These are phyloP conservation scores for Alosa alosa DNA, from an alignment of 2,113 vertebrate genomes.

Conservation along the genomic window DNA sequence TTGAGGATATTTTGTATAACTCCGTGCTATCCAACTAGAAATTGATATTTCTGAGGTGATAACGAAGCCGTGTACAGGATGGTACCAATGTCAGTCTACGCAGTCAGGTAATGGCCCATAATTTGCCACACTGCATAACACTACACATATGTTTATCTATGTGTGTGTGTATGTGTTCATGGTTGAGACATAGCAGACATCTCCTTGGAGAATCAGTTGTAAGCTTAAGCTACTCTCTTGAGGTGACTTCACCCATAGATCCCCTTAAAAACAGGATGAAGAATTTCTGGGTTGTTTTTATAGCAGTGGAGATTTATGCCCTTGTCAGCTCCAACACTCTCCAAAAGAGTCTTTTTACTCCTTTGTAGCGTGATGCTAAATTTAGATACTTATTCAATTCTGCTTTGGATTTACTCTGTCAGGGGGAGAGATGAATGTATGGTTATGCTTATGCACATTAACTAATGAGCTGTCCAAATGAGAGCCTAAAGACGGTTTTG, in stretches of 20 bases:
- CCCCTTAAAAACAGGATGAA: background rate
- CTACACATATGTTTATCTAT: background rate
- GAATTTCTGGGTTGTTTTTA: background rate
- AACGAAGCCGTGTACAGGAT: background rate
- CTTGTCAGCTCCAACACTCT: background rate
- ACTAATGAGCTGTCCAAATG: background rate
- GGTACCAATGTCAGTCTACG: background rate
- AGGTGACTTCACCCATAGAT: background rate
- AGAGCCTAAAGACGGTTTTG: background rate
- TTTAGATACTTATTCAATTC: background rate
- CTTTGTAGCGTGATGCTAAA: background rate
- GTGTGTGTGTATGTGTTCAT: background rate
- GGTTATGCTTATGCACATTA: background rate
- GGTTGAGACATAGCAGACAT: background rate
- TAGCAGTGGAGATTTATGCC: background rate
- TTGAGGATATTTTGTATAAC: background rate
- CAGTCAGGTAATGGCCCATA: background rate
- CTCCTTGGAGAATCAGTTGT: background rate
- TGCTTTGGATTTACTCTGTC: background rate
- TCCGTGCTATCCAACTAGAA: background rate
- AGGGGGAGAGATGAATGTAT: background rate
- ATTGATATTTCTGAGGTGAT: background rate
- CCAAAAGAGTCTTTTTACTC: background rate
- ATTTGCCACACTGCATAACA: background rate
- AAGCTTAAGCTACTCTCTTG: background rate